These are phyloP conservation scores for Calidris pugnax DNA, from an alignment of 2,113 vertebrate genomes.

Conservation along the genomic window DNA sequence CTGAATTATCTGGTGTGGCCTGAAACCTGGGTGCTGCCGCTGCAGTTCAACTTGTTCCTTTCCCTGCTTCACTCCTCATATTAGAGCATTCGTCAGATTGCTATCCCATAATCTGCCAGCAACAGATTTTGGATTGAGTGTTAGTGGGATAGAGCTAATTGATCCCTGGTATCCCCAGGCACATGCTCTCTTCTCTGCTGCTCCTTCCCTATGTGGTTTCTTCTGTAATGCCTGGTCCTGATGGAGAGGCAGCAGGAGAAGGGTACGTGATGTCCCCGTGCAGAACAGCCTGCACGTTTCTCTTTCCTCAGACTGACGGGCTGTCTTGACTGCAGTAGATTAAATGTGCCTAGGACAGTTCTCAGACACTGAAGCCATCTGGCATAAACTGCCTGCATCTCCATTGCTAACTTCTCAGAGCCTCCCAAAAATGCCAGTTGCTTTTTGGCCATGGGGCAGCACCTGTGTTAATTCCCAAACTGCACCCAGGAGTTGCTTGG, in stretches of 20 bases:
- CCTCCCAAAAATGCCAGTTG: not conserved
- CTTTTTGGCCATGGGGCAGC: not conserved
- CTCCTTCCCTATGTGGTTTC: not conserved
- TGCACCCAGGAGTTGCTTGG: not conserved
- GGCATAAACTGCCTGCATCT: not conserved
- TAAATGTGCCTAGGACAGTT: not conserved
- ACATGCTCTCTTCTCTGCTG: not conserved
- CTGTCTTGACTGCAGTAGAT: not conserved
- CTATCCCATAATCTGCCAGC: not conserved
- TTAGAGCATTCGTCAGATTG: not conserved
- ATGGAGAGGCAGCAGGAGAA: not conserved
- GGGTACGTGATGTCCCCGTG: accelerated
- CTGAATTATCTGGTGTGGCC: not conserved
- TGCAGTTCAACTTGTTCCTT: not conserved
- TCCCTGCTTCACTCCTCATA: not conserved
- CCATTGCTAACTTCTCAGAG: not conserved
- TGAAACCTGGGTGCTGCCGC: not conserved
- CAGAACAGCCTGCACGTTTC: not conserved
- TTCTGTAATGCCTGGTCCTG: not conserved
- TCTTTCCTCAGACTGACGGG: not conserved
- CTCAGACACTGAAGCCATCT: not conserved
- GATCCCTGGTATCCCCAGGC: not conserved
- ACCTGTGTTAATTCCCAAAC: not conserved
- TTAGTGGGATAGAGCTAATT: not conserved
- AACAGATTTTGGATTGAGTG: not conserved